Percentiles rank a stretch among this genome's conserved stretches.
These are phyloP conservation scores for Stratiomys singularior DNA, from an alignment of 2,888 invertebrate genomes.

Conservation along the genomic window DNA sequence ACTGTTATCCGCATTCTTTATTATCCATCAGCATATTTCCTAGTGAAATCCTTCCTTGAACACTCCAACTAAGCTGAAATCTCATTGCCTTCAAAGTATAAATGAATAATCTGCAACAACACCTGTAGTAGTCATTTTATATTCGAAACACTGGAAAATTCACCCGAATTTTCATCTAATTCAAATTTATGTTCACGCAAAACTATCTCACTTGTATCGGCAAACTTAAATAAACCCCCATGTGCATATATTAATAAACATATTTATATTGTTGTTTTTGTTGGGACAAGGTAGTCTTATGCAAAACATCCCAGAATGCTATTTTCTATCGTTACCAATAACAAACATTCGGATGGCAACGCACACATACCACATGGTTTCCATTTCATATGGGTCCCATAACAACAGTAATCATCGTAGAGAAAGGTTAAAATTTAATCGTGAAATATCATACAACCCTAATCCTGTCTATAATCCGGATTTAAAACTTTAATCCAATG, in stretches of 20 bases:
- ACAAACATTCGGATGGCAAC: background rate
- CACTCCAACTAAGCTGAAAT: no score
- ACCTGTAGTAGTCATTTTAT: background rate
- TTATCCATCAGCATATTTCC: no score
- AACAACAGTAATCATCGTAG: constrained; percentile 26
- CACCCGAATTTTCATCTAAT: background rate
- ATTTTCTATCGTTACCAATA: background rate
- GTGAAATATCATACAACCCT: constrained; percentile 26
- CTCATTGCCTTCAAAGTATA: background rate
- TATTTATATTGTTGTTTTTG: background rate
- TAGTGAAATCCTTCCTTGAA: no score
- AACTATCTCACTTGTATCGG: background rate
- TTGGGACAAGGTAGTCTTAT: background rate
- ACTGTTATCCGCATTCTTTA: no score
- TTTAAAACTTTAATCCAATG: constrained; percentile 33
- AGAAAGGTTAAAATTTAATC: constrained; percentile 37
- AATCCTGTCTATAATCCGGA: constrained; percentile 29
- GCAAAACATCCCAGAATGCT: background rate
- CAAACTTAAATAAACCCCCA: background rate
- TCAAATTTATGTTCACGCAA: background rate
- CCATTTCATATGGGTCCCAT: constrained; percentile 24
- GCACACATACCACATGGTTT: background rate
- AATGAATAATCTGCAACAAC: constrained; percentile 10
- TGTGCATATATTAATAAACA: constrained; percentile 1
- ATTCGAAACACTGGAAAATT: background rate